Evolutionary conservation across 2,113 vertebrate species (phyloP).

Genomic region (Pollachius pollachius): DNA sequence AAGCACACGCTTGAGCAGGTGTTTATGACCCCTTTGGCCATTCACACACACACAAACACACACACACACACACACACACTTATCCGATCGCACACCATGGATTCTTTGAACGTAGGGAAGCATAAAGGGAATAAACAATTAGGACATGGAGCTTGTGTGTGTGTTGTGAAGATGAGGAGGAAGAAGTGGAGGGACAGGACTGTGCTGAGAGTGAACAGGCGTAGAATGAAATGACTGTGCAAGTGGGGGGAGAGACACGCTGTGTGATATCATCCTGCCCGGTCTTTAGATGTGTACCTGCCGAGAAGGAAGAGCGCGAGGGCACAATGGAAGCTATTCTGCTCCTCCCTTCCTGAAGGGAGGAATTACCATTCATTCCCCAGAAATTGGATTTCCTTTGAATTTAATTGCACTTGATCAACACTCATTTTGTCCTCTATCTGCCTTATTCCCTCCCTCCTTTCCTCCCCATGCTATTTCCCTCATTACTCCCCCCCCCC

Average conservation of each 20-base stretch:
- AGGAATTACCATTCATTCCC: conserved; percentile 41
- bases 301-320: conserved; percentile 17
- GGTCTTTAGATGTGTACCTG: conserved; percentile 6
- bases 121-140: conserved; percentile 3
- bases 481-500: too few species aligned
- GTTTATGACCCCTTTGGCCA: too few species aligned
- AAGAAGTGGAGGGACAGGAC: neutral
- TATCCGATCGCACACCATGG: neutral
- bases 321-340: conserved; percentile 32
- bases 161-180: neutral
- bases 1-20: too few species aligned
- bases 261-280: neutral
- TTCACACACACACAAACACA: neutral
- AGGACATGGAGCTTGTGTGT: neutral
- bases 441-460: conserved; percentile 1
- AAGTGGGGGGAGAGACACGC: neutral
- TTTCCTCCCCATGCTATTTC: too few species aligned
- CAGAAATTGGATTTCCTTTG: conserved; percentile 44
- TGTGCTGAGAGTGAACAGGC: neutral
- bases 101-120: neutral
- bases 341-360: conserved; percentile 33
- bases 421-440: conserved; percentile 30
- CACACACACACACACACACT: conserved; percentile 2
- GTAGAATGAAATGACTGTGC: conserved; percentile 8
- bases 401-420: conserved; percentile 38